These are phyloP conservation scores for Eupithecia centaureata DNA, from an alignment of 2,888 invertebrate species.

Conservation along the genomic window DNA sequence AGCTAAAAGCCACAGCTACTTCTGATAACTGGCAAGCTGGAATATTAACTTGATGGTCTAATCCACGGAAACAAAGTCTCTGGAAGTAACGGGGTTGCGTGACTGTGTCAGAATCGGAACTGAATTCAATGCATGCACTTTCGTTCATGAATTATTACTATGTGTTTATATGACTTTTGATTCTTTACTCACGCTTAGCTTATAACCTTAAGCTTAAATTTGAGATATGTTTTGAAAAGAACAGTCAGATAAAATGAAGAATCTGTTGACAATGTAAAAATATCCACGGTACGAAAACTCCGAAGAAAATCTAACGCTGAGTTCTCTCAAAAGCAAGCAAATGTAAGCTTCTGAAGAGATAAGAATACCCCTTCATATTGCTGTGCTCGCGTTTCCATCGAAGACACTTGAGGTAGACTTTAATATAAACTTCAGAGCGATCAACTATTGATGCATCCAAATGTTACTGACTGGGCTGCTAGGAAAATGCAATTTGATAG, in stretches of 20 bases:
- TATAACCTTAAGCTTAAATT: not conserved
- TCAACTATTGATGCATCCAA: not conserved
- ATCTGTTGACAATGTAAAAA: conserved; percentile 11
- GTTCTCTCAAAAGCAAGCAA: too few species aligned
- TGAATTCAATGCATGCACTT: not conserved
- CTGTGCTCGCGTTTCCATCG: conserved; percentile 7
- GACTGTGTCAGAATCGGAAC: not conserved
- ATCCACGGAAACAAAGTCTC: conserved; percentile 22
- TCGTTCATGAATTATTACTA: not conserved
- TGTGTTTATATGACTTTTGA: not conserved
- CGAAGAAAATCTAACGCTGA: conserved; percentile 15
- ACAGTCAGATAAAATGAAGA: conserved; percentile 3
- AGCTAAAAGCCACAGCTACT: conserved; percentile 22
- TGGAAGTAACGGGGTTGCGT: conserved; percentile 17
- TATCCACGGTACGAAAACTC: conserved; percentile 2
- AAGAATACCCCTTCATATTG: conserved; percentile 22
- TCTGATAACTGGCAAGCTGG: conserved; percentile 26
- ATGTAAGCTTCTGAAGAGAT: conserved; percentile 16
- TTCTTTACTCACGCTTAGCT: not conserved
- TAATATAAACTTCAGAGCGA: conserved; percentile 10
- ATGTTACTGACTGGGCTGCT: not conserved
- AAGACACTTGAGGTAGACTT: conserved; percentile 9
- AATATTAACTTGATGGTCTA: conserved; percentile 21
- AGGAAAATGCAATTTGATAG: conserved; percentile 3
- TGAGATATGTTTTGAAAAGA: not conserved